A percentile compares a stretch with the other conserved stretches of the same genome.
These are phyloP conservation scores for Torymus auratus DNA, from an alignment of 2,888 invertebrate species.

Conservation along the genomic window DNA sequence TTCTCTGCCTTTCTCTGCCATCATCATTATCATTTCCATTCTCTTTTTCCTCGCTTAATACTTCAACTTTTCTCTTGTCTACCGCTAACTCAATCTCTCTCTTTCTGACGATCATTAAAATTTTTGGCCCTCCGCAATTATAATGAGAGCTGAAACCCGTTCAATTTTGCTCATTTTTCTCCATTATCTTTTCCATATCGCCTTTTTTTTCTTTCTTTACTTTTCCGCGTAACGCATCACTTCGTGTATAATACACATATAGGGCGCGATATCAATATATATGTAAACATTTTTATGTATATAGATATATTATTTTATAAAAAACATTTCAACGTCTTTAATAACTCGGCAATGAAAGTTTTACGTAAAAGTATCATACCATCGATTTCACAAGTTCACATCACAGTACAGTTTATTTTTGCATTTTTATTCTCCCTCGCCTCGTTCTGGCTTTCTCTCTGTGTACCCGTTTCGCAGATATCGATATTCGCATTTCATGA, in stretches of 20 bases:
- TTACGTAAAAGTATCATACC: conserved; percentile 32
- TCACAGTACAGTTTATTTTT: conserved; percentile 4
- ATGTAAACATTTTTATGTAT: conserved; percentile 30
- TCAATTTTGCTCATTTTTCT: conserved; percentile 66
- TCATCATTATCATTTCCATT: not conserved
- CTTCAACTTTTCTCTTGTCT: conserved; percentile 43
- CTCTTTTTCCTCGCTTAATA: not conserved
- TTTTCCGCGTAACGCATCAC: conserved; percentile 1
- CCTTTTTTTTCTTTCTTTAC: not conserved
- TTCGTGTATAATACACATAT: conserved; percentile 4
- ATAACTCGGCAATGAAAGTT: conserved; percentile 40
- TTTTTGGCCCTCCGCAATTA: conserved; percentile 59
- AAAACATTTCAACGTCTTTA: conserved; percentile 42
- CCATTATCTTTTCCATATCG: not conserved
- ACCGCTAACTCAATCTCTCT: conserved; percentile 31
- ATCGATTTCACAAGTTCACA: conserved; percentile 38
- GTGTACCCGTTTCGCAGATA: too few species aligned
- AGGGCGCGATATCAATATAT: conserved; percentile 17
- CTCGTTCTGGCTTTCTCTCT: too few species aligned
- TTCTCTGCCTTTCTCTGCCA: not conserved
- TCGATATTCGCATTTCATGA: too few species aligned
- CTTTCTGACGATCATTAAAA: conserved; percentile 56
- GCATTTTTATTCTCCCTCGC: not conserved
- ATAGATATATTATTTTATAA: conserved; percentile 39
- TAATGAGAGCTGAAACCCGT: conserved; percentile 75